Evolutionary conservation across 2,888 invertebrate genomes (phyloP).

Genomic region (Mythimna ferrago): DNA sequence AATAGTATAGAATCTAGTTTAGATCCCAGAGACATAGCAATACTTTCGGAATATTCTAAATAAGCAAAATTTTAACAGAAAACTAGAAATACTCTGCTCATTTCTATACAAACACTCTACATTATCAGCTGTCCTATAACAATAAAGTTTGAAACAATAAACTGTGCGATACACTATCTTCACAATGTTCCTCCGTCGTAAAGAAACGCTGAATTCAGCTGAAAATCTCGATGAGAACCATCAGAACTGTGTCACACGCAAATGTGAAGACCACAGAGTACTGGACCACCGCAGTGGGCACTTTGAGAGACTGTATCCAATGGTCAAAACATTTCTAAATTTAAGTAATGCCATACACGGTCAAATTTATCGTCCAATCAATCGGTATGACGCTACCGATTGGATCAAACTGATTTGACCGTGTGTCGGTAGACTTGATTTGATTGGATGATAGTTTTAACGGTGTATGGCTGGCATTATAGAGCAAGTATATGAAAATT

Average conservation of each 20-base stretch:
- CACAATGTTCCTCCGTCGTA: slow-evolving; percentile 42
- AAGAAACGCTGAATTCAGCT: slow-evolving; percentile 51
- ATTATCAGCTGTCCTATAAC: slow-evolving; percentile 58
- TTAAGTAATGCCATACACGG: too few relatives aligned
- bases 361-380: too few relatives aligned
- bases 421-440: too few relatives aligned
- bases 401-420: too few relatives aligned
- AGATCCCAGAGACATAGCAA: neutral
- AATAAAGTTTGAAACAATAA: slow-evolving; percentile 58
- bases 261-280: slow-evolving; percentile 56
- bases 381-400: too few relatives aligned
- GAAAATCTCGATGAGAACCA: slow-evolving; percentile 33
- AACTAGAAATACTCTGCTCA: slow-evolving; percentile 23
- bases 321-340: too few relatives aligned
- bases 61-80: slow-evolving; percentile 12
- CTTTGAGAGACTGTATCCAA: neutral
- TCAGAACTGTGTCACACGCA: slow-evolving; percentile 51
- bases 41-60: slow-evolving; percentile 16
- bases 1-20: slow-evolving; percentile 7
- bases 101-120: slow-evolving; percentile 46
- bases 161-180: slow-evolving; percentile 58
- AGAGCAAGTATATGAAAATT: too few relatives aligned
- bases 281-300: too few relatives aligned
- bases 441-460: too few relatives aligned
- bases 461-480: too few relatives aligned